Evolutionary conservation across 2,797 vertebrate species (phyloP), one percentile per base, ranked within the genome.

Genomic region (Xenopus petersii): DNA sequence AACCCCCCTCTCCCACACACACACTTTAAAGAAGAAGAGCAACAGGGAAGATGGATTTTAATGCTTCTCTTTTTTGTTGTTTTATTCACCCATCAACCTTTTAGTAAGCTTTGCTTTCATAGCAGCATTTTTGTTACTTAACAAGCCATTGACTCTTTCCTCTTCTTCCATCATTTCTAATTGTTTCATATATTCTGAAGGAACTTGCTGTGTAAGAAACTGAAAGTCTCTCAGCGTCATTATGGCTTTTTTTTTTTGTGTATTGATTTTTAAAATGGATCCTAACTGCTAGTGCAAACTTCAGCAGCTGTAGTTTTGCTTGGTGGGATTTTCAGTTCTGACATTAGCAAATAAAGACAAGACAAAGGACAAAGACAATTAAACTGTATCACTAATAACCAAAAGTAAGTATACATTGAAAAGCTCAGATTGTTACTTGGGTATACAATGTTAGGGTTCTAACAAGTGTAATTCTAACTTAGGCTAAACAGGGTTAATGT

Each of bases 221-320:
- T 46, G 13, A 64, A 46, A 46, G 9, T 42, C 62, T n/a, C 5
- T 42, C 13, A 42, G 36, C 10, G 2, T 17, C 4, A 46, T 0
- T 55, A 16, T 59, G n/a, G 42, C 16, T 21, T 21, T 21, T 21
- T 21, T 21, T 21, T 46, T 16, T 46, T 64, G 15, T 36, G 33
- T 2, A 56, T 42, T 17, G 17, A 33, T 36, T 58, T 56, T 17
- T 5, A 10, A 56, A 69, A 69, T 11, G 30, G 30, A 16, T 47
- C 24, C 13, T 17, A 26, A 47, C 16, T 58, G 33, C 10, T 64
- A 17, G 30, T 46, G 54, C 36, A 65, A 21, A 56, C 51, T n/a
- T 36, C 33, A 65, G 42, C 71, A 73, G 49, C 49, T 73, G 51
- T 16, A 46, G 15, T 47, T 65, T 46, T 65, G 30, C 61, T 55